Percentiles rank a stretch among this genome's conserved stretches.
These are phyloP conservation scores for Drosophila mimetica DNA, from an alignment of 2,888 invertebrate species.

Conservation along the genomic window DNA sequence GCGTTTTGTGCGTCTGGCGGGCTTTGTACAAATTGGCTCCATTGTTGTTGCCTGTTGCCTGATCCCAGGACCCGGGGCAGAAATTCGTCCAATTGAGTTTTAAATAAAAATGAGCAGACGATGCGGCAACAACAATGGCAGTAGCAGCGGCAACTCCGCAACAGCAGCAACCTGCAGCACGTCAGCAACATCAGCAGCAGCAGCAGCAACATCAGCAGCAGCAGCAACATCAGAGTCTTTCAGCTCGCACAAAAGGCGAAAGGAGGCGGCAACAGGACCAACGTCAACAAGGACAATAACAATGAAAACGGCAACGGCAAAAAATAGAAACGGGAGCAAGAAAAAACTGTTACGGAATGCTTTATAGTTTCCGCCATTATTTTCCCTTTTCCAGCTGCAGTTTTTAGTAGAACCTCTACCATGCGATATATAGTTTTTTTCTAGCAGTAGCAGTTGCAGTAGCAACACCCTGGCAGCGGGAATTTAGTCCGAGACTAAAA, in stretches of 20 bases:
- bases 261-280: conserved; percentile 55
- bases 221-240: conserved; percentile 50
- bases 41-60: conserved; percentile 45
- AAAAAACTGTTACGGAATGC: conserved; percentile 64
- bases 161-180: conserved; percentile 41
- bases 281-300: conserved; percentile 51
- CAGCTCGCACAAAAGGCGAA: conserved; percentile 62
- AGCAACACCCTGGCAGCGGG: conserved; percentile 31
- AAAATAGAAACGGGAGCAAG: conserved; percentile 55
- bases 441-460: conserved; percentile 2
- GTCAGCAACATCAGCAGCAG: conserved; percentile 43
- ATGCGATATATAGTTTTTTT: not conserved
- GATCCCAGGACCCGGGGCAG: conserved; percentile 37
- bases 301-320: conserved; percentile 59
- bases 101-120: conserved; percentile 49
- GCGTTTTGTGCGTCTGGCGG: conserved; percentile 33
- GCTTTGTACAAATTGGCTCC: conserved; percentile 48
- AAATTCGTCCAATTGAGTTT: conserved; percentile 46
- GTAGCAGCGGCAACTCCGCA: not conserved
- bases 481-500: conserved; percentile 44
- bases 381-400: conserved; percentile 48
- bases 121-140: conserved; percentile 32
- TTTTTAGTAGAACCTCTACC: conserved; percentile 52
- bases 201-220: conserved; percentile 7
- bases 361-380: conserved; percentile 67